Base-by-base conservation (phyloP, 2,888 invertebrate genomes). In the Lampropteryx suffumata region DNA sequence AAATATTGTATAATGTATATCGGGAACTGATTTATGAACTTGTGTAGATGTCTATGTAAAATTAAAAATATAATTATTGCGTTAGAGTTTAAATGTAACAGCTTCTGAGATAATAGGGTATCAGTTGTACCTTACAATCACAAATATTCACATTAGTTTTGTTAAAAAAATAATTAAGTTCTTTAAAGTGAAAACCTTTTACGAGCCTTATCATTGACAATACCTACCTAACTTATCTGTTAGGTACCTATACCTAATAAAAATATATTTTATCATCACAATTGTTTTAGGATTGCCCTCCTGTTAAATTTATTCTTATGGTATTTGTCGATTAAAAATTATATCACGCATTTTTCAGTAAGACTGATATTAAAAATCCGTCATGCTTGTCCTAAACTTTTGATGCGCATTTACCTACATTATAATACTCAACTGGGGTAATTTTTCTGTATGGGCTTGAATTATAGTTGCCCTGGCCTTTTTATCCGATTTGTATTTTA, bases 21-120 rank as follows among this genome's bases (percentile, higher is more conserved):
- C 51, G 57, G 55, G 61, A 65, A 64, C 55, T 61, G 64, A 62
- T 59, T 57, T 57, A 64, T 64, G 58, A 63, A 63, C 57, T 52
- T 62, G 56, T 29, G 14, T 26, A 42, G 42, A 10, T 17, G 27
- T 34, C 10, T 27, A 26, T 40, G 28, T 40, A 29, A 21, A 29
- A n/a, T 29, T 29, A 21, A 40, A 17, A 21, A 28, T n/a, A 1
- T 1, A 3, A 17, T 6, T 37, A 29, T 39, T 12, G 14, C 27
- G 27, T 39, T 33, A 32, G 13, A 21, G 6, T 24, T 32, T 29
- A 5, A 36, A 36, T 37, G 14, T 36, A 35, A 14, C 27, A 37
- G 37, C 37, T 37, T 37, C 9, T 7, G 2, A 17, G 14, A 3
- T 3, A 13, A 8, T 13, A 14, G 33, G 3, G 9, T 17, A 17